Evolutionary conservation across 2,797 vertebrate species (phyloP).

Genomic region (Syngnathus rostellatus): DNA sequence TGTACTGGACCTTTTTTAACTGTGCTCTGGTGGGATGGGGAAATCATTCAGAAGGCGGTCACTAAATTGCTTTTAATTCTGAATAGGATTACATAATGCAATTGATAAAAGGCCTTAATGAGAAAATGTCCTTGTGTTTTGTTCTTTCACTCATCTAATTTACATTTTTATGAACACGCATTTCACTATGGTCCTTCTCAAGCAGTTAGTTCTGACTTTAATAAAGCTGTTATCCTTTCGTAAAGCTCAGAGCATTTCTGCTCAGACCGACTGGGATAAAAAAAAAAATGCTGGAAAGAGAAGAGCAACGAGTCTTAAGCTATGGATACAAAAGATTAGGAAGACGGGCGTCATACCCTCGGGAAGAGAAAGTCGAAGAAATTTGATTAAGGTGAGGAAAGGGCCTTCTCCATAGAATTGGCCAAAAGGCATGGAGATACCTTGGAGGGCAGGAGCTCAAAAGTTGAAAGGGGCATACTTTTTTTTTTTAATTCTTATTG

Average conservation of each 20-base stretch:
- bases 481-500: no score
- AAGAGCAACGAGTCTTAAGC: slow-evolving; percentile 36
- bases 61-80: slow-evolving; percentile 13
- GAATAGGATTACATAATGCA: slow-evolving; percentile 24
- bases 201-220: slow-evolving; percentile 54
- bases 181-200: slow-evolving; percentile 33
- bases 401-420: background rate
- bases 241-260: slow-evolving; percentile 41
- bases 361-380: background rate
- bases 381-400: background rate
- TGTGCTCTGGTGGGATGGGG: background rate
- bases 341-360: background rate
- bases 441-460: no score
- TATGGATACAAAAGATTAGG: slow-evolving; percentile 8
- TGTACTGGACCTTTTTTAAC: background rate
- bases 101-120: slow-evolving; percentile 45
- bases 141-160: slow-evolving; percentile 47
- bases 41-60: background rate
- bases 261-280: slow-evolving; percentile 33
- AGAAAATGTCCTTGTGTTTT: slow-evolving; percentile 38
- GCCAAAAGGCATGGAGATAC: background rate
- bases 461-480: no score
- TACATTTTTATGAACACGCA: slow-evolving; percentile 52
- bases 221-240: slow-evolving; percentile 58
- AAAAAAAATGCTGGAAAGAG: slow-evolving; percentile 41